Conservation (phyloP, 2,113 vertebrate species). For the Athene cunicularia region DNA sequence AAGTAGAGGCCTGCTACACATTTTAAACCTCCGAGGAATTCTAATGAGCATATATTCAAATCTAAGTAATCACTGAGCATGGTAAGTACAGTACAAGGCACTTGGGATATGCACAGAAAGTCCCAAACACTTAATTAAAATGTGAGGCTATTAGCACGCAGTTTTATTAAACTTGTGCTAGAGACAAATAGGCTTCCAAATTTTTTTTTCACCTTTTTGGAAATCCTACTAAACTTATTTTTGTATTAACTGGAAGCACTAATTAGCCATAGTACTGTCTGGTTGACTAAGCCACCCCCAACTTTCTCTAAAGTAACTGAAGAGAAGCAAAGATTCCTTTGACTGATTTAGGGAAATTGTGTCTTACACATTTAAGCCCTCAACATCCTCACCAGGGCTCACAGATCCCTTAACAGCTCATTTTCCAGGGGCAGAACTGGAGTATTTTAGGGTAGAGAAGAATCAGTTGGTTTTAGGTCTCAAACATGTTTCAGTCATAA, state of each 20-base stretch:
- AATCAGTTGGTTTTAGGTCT: not conserved
- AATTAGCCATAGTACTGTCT: not conserved
- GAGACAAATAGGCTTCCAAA: conserved; percentile 5
- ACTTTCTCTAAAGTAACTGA: not conserved
- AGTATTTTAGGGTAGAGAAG: not conserved
- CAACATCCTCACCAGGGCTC: not conserved
- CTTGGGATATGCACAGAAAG: not conserved
- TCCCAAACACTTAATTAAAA: conserved; percentile 55
- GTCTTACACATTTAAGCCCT: not conserved
- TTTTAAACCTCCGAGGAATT: not conserved
- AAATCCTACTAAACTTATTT: not conserved
- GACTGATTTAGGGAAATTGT: fast-evolving
- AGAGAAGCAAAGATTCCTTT: fast-evolving
- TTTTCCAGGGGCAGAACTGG: not conserved
- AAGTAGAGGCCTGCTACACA: not conserved
- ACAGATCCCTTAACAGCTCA: not conserved
- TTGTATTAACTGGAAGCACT: not conserved
- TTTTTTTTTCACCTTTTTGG: not conserved
- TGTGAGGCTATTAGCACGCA: conserved; percentile 26
- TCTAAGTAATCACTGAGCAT: not conserved
- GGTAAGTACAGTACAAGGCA: conserved; percentile 24
- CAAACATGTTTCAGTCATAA: not conserved
- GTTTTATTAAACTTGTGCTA: conserved; percentile 35
- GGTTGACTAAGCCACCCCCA: not conserved
- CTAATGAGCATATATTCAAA: not conserved